Base-by-base conservation (phyloP, 2,797 vertebrate species). In the Bradypus variegatus region DNA sequence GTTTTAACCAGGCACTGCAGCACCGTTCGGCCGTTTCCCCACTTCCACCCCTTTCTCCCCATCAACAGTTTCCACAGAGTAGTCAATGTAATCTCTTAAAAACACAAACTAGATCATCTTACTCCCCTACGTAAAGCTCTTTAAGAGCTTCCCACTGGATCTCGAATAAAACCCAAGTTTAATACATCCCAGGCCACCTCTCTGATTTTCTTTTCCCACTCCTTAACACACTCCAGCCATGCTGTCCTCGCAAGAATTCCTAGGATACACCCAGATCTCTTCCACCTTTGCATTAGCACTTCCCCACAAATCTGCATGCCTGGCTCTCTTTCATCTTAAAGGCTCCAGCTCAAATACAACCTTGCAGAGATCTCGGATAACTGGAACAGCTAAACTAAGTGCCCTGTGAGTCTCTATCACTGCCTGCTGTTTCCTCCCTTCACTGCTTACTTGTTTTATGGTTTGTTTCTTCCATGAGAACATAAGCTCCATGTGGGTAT, bases 1-100 rank as follows among this genome's bases (percentile, higher is more conserved):
- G 38, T 11, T 16, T 50, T 2, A 0, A 58, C 9, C 0, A 18
- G 41, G 62, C 29, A 19, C 23, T 11, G 33, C 11, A 13, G 48
- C 21, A 31, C 77, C 5, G 3, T 31, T 53, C 5, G 6, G 21
- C 0, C 29, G 27, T 19, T 41, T 53, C 69, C 23, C 33, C 60
- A 11, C 67, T 27, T 41, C 58, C 36, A 36, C 5, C 25, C 86
- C 55, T 45, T 36, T 50, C 36, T 18, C 62, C n/a, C 18, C 15
- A 0, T 18, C 45, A 13, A 11, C 31, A 38, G 36, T n/a, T 27
- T 10, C 15, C 55, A 84, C 41, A 75, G 21, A 33, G 6, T 48
- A 27, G 38, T 53, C 45, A 62, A 19, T 18, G 23, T 29, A 25
- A 45, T 50, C 53, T 45, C 77, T 64, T 38, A 76, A 48, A 90